Evolutionary conservation across 2,113 vertebrate species (phyloP), one percentile per base, ranked within the genome.

Genomic region (Poecilia latipinna): DNA sequence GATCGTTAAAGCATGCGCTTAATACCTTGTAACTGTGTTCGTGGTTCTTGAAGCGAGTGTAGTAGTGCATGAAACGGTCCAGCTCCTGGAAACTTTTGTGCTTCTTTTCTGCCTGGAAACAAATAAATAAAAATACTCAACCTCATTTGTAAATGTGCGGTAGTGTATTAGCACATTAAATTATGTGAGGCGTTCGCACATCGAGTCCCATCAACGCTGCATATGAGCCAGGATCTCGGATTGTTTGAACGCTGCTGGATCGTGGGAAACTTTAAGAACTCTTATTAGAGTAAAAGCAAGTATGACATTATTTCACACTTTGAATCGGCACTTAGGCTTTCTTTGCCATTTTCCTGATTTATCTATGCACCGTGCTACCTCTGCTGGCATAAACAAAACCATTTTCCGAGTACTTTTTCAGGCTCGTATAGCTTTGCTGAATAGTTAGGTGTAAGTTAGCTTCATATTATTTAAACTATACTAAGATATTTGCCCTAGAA

Each of bases 21-120:
- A 10, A 39, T 90, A 99, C 98, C 97, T 97, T 96, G 82, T 97
- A 99, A 88, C 97, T 99, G 94, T 98, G 97, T 89, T 99, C 98
- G 63, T 99, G 98, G 91, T 99, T 99, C 92, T 97, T 99, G 93
- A 98, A 99, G 88, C 98, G 96, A 79, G 97, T 97, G 63, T 99
- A 99, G 88, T 99, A 99, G 90, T 99, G 98, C 98, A 99, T 99
- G 95, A 99, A 99, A 80, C 98, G 96, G 82, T 99, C 98, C 79
- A 99, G 95, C 89, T 99, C 98, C 92, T 99, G 98, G 94, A 98
- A 99, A 91, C 96, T 96, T 93, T 97, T 97, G 90, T 99, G 98
- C 92, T 98, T 99, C 93, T 97, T 99, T 92, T 99, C 98, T 82
- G 97, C 98, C 98, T 99, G 89, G 31, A 78, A 86, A 44, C 17